A percentile compares a stretch with the other conserved stretches of the same genome.
These are phyloP conservation scores for Oncorhynchus keta DNA, from an alignment of 2,113 vertebrate genomes.

Conservation along the genomic window DNA sequence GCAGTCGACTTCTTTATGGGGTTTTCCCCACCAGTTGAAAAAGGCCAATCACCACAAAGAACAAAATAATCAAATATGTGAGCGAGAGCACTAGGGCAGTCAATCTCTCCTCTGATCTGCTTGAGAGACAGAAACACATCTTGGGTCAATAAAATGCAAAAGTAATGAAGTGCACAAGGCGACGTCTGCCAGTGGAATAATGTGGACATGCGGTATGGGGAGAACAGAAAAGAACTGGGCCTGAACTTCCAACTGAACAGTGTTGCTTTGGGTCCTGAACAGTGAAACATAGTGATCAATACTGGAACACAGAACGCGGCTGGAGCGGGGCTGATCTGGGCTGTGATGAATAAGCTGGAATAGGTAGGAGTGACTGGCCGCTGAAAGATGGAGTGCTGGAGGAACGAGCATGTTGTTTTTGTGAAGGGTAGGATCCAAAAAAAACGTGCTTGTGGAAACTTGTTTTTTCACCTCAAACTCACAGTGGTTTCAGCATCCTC, in stretches of 20 bases:
- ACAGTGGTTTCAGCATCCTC: conserved; percentile 21
- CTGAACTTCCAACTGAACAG: conserved; percentile 18
- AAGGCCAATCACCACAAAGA: conserved; percentile 44
- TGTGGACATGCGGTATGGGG: conserved; percentile 22
- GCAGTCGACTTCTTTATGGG: conserved; percentile 47
- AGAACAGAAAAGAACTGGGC: conserved; percentile 42
- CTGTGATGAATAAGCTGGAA: conserved; percentile 35
- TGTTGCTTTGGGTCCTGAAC: conserved; percentile 9
- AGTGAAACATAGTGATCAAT: conserved; percentile 25
- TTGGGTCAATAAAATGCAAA: conserved; percentile 52
- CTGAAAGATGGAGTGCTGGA: conserved; percentile 12
- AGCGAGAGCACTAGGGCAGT: conserved; percentile 41
- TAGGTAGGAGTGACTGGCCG: conserved; percentile 39
- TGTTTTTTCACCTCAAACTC: conserved; percentile 41
- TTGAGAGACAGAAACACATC: conserved; percentile 45
- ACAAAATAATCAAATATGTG: conserved; percentile 56
- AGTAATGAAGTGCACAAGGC: conserved; percentile 48
- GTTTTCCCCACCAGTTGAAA: conserved; percentile 23
- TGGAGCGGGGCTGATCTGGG: conserved; percentile 4
- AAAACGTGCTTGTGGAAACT: conserved; percentile 53
- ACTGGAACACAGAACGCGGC: background rate
- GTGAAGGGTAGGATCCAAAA: conserved; percentile 40
- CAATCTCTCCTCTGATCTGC: conserved; percentile 42
- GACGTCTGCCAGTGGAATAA: conserved; percentile 44
- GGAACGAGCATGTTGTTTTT: conserved; percentile 56